phyloP scores from a whole-genome alignment of 2,113 vertebrate genomes.

The Ranitomeya variabilis region DNA sequence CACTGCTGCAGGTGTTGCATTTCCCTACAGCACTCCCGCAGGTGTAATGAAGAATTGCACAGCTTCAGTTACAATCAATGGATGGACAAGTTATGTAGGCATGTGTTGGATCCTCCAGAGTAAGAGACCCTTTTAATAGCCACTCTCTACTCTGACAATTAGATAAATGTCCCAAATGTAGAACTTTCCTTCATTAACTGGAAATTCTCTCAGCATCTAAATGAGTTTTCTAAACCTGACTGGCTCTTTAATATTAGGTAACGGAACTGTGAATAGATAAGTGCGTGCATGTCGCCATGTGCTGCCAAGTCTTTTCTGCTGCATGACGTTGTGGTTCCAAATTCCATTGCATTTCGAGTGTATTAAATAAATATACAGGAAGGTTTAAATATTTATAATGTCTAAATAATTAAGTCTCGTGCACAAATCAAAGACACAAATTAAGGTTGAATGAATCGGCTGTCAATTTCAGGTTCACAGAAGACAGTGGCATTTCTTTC shows the following conservation, averaged over 20 bases:
- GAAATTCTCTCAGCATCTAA: not conserved
- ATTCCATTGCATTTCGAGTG: not conserved
- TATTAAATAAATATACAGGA: not conserved
- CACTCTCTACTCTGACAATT: not conserved
- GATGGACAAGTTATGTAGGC: too few relatives aligned
- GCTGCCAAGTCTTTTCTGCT: not conserved
- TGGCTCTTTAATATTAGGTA: not conserved
- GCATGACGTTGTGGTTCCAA: not conserved
- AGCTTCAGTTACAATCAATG: too few relatives aligned
- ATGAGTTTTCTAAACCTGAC: not conserved
- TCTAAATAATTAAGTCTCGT: conserved; percentile 12
- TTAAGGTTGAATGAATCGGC: conserved; percentile 1
- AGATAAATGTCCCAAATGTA: not conserved
- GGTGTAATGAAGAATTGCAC: too few relatives aligned
- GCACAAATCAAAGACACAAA: not conserved
- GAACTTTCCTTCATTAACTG: not conserved
- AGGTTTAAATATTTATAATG: not conserved
- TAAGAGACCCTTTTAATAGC: too few relatives aligned
- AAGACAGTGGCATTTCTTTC: not conserved
- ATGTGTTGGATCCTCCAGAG: not conserved
- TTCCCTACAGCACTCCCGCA: too few relatives aligned
- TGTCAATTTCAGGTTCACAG: conserved; percentile 5
- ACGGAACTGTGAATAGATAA: not conserved
- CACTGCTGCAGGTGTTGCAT: too few relatives aligned
- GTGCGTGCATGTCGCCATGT: not conserved